These are phyloP conservation scores for Hoplostethus atlanticus DNA, from an alignment of 2,797 vertebrate species.

Conservation along the genomic window DNA sequence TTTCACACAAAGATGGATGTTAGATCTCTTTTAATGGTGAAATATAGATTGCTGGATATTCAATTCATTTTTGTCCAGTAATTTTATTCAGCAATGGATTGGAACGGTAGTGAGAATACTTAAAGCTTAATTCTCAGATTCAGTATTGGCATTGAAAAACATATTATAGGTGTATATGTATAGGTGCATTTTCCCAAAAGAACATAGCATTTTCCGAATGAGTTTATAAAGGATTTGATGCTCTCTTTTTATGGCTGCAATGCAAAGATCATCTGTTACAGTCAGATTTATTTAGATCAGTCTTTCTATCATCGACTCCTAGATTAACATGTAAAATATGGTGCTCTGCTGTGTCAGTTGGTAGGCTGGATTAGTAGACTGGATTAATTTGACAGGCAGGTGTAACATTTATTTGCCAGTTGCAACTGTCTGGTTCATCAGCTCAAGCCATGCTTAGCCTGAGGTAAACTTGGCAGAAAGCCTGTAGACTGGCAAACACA, in stretches of 20 bases:
- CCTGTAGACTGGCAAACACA: background rate
- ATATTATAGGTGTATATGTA: background rate
- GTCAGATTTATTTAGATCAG: background rate
- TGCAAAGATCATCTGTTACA: background rate
- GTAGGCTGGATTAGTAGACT: slow-evolving; percentile 31
- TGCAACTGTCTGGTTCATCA: slow-evolving; percentile 47
- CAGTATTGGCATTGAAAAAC: background rate
- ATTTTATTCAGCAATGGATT: background rate
- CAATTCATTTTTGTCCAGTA: background rate
- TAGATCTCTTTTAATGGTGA: background rate
- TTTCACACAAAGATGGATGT: background rate
- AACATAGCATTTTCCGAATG: too few relatives aligned
- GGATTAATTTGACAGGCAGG: slow-evolving; percentile 41
- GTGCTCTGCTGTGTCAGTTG: background rate
- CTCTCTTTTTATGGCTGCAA: too few relatives aligned
- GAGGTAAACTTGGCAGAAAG: slow-evolving; percentile 36
- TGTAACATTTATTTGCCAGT: slow-evolving; percentile 15
- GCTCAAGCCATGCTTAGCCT: slow-evolving; percentile 43
- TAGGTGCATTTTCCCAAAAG: background rate
- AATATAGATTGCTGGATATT: background rate
- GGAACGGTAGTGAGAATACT: background rate
- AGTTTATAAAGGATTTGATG: too few relatives aligned
- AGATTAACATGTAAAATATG: background rate
- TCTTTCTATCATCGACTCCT: background rate
- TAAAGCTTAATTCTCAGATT: background rate